Evolutionary conservation across 2,113 vertebrate species (phyloP).

Genomic region (Andinoacara biseriatus): DNA sequence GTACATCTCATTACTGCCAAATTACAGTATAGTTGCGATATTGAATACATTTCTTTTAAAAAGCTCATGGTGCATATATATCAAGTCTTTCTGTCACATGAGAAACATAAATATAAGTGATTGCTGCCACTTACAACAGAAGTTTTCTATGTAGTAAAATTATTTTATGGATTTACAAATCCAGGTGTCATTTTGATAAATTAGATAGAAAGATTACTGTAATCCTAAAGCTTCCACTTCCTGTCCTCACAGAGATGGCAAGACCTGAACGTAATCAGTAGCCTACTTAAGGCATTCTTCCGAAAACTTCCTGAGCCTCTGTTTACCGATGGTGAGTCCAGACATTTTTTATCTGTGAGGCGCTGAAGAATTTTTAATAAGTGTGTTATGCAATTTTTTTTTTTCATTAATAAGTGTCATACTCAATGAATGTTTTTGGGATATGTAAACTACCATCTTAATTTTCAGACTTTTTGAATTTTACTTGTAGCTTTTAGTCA

Average conservation of each 20-base stretch:
- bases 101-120: not conserved
- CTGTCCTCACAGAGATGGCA: slow-evolving; percentile 89
- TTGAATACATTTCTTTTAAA: too few relatives aligned
- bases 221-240: not conserved
- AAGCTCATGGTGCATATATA: too few relatives aligned
- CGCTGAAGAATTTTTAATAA: not conserved
- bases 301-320: slow-evolving; percentile 94
- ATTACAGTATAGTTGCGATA: too few relatives aligned
- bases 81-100: too few relatives aligned
- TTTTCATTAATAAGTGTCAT: not conserved
- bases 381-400: not conserved
- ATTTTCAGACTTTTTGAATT: not conserved
- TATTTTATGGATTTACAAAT: not conserved
- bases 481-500: not conserved
- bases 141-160: not conserved
- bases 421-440: not conserved
- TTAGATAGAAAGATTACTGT: not conserved
- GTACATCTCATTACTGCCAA: too few relatives aligned
- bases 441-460: not conserved
- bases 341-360: not conserved
- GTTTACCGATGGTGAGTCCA: slow-evolving; percentile 90
- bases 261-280: slow-evolving; percentile 97
- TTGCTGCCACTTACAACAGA: not conserved
- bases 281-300: slow-evolving; percentile 95
- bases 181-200: not conserved